Percentiles rank a stretch among this genome's conserved stretches.
Conservation (phyloP, 2,888 invertebrate genomes). For the Drosophila yooni region DNA sequence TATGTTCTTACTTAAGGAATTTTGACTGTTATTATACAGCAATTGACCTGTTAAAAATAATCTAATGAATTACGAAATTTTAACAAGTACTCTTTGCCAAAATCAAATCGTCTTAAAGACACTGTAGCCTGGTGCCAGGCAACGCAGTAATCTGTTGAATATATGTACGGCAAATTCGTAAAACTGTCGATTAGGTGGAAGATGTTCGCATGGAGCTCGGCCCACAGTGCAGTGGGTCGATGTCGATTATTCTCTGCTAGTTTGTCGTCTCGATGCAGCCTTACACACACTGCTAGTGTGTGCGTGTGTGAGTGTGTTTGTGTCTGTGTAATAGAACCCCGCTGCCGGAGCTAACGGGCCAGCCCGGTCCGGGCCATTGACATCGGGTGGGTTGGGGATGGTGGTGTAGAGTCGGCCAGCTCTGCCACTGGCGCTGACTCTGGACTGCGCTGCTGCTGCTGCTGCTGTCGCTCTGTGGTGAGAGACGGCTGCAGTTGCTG, state of each 20-base stretch:
- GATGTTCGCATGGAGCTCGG: slow-evolving; percentile 39
- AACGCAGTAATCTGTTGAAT: slow-evolving; percentile 57
- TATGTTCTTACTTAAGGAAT: not conserved
- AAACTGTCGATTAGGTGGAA: slow-evolving; percentile 45
- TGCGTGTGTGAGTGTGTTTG: slow-evolving; percentile 9
- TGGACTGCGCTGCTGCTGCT: slow-evolving; percentile 30
- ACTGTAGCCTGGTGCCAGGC: slow-evolving; percentile 31
- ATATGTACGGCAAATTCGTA: slow-evolving; percentile 33
- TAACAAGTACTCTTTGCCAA: not conserved
- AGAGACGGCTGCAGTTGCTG: slow-evolving; percentile 63
- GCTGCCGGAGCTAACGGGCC: slow-evolving; percentile 56
- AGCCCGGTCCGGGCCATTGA: slow-evolving; percentile 54
- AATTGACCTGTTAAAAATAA: not conserved
- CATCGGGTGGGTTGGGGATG: slow-evolving; percentile 57
- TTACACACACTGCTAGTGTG: slow-evolving; percentile 3
- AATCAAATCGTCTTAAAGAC: slow-evolving; percentile 10
- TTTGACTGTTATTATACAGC: not conserved
- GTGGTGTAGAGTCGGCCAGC: slow-evolving; percentile 23
- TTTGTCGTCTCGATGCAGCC: slow-evolving; percentile 75
- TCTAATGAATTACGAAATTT: not conserved
- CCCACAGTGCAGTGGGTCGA: slow-evolving; percentile 80
- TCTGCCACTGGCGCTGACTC: slow-evolving; percentile 19
- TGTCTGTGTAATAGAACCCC: slow-evolving; percentile 37
- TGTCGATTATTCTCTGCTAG: slow-evolving; percentile 80
- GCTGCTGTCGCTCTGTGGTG: slow-evolving; percentile 39